These are phyloP conservation scores for Thamnophis sirtalis DNA, from an alignment of 2,113 vertebrate genomes.

Conservation along the genomic window DNA sequence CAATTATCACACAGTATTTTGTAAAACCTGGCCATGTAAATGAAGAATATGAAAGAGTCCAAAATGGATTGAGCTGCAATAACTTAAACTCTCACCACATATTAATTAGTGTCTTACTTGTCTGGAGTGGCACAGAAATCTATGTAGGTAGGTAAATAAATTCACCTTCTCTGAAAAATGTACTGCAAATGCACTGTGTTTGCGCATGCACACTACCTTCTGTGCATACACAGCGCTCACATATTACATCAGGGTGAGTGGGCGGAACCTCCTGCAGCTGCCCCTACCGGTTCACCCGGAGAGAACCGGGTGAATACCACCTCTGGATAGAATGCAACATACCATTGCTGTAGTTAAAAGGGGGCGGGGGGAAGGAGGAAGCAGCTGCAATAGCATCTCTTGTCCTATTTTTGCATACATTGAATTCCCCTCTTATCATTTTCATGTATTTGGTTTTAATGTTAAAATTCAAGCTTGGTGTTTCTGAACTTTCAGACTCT, in stretches of 20 bases:
- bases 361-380: too few species aligned
- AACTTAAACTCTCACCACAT: not conserved
- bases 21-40: not conserved
- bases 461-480: fast-evolving
- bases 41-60: not conserved
- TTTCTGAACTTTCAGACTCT: fast-evolving
- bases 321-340: not conserved
- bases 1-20: not conserved
- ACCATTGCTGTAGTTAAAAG: not conserved
- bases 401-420: not conserved
- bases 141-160: not conserved
- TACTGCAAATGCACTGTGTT: too few species aligned
- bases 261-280: too few species aligned
- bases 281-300: too few species aligned
- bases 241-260: too few species aligned
- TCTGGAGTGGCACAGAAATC: not conserved
- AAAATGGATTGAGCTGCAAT: not conserved
- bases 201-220: too few species aligned
- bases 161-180: not conserved
- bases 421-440: not conserved
- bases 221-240: too few species aligned
- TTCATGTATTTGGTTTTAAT: not conserved
- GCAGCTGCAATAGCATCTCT: not conserved
- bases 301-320: too few species aligned
- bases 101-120: not conserved